phyloP scores from a whole-genome alignment of 2,888 invertebrate genomes.

The Polydrusus tereticollis region DNA sequence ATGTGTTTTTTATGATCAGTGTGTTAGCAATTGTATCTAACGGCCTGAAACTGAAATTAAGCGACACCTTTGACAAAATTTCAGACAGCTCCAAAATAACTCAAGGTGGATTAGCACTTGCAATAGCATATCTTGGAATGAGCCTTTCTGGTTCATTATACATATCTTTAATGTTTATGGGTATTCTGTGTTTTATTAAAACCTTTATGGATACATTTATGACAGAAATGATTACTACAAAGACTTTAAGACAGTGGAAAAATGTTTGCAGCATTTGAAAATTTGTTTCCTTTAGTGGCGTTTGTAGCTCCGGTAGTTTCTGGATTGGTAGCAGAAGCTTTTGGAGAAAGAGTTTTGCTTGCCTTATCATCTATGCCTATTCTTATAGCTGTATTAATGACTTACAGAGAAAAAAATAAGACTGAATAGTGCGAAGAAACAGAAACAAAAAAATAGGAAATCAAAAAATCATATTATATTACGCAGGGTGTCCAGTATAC shows the following conservation, averaged over 20 bases:
- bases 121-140: slow-evolving; percentile 36
- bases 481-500: no score
- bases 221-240: slow-evolving; percentile 41
- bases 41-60: slow-evolving; percentile 44
- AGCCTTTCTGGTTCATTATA: slow-evolving; percentile 15
- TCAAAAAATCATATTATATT: no score
- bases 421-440: background rate
- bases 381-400: slow-evolving; percentile 18
- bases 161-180: slow-evolving; percentile 32
- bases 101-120: slow-evolving; percentile 24
- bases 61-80: slow-evolving; percentile 31
- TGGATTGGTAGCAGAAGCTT: slow-evolving; percentile 44
- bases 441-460: no score
- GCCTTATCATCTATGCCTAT: slow-evolving; percentile 32
- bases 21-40: slow-evolving; percentile 36
- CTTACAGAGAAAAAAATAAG: slow-evolving; percentile 7
- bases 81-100: slow-evolving; percentile 38
- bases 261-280: slow-evolving; percentile 50
- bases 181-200: slow-evolving; percentile 20
- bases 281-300: slow-evolving; percentile 34
- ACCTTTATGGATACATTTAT: slow-evolving; percentile 42
- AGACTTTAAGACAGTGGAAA: slow-evolving; percentile 48
- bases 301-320: slow-evolving; percentile 45
- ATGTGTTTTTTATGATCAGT: slow-evolving; percentile 36
- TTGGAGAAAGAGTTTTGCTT: slow-evolving; percentile 32